phyloP scores from a whole-genome alignment of 2,113 vertebrate genomes.

The Sclerurus mexicanus region DNA sequence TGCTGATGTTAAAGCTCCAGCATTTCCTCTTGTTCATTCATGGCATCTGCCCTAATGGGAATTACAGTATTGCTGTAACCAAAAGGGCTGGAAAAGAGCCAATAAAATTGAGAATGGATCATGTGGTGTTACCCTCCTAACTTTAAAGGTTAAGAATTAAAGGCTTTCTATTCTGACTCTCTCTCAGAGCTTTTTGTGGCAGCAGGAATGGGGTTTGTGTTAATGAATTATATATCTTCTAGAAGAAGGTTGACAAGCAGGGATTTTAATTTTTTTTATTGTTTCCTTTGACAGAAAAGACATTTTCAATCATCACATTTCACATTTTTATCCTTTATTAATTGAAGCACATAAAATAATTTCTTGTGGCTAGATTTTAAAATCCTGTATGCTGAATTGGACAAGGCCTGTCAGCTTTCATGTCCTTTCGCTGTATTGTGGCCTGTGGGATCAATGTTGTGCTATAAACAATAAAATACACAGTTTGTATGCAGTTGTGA shows the following conservation, averaged over 20 bases:
- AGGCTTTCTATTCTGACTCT: not conserved
- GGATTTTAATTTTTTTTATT: not conserved
- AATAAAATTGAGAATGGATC: not conserved
- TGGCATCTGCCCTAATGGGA: not conserved
- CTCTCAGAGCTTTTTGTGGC: not conserved
- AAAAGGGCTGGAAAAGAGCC: not conserved
- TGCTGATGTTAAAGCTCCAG: not conserved
- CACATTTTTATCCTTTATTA: not conserved
- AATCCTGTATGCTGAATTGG: not conserved
- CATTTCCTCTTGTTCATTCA: conserved; percentile 15
- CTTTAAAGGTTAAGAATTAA: conserved; percentile 13
- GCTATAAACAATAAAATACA: not conserved
- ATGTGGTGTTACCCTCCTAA: not conserved
- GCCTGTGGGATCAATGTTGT: not conserved
- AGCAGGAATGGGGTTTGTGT: not conserved
- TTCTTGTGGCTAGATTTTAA: not conserved
- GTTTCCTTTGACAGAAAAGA: not conserved
- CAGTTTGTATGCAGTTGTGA: not conserved
- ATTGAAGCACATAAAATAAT: not conserved
- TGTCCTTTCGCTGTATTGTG: not conserved
- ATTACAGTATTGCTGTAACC: not conserved
- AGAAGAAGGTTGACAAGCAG: not conserved
- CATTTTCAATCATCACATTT: not conserved
- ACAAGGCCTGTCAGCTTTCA: not conserved
- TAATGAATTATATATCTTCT: not conserved